Base-by-base conservation (phyloP, 2,797 vertebrate species). In the Semotilus atromaculatus region DNA sequence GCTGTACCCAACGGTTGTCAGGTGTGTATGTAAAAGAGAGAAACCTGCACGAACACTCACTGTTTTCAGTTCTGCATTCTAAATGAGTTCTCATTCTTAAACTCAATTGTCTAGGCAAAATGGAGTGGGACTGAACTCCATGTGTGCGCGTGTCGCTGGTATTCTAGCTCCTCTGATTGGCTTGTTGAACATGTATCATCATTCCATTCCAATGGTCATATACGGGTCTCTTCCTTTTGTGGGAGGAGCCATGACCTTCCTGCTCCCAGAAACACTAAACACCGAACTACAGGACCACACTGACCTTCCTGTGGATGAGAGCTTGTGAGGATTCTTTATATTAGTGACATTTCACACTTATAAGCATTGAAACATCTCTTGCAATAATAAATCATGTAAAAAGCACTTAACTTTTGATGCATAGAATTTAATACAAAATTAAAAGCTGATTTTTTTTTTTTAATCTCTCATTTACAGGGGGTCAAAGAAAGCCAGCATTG, bases 211-310 rank as follows among this genome's bases (percentile, higher is more conserved):
- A 7, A 96, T 97, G 96, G 5, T 94, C 71, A 87, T 97, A 84
- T 97, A 94, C 0, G 96, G 97, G 7, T 92, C 90, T 3, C 2
- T 91, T 9, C 94, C 97, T 0, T 76, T 96, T 0, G 7, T 85
- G 5, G 95, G 88, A 0, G 95, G 94, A 1, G 77, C 88, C 1
- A 88, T 97, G 11, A 96, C 94, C 23, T 26, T 94, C 23, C 86
- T 97, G 9, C 94, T 99, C 31, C 97, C 97, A 0, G 97, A 99
- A 92, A 98, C 96, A 0, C 16, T 79, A 0, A 94, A 96, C 48
- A 78, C 83, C 0, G 91, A 96, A 1, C 94, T 97, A 82, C 93
- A 91, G 8, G 97, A 98, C 23, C 88, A 90, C 38, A 82, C 89
- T 1, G 79, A 93, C 0, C 43, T 71, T 0, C 71, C 79, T 2